Base-by-base conservation (phyloP, 1,140 invertebrate genomes). In the Diabrotica undecimpunctata region DNA sequence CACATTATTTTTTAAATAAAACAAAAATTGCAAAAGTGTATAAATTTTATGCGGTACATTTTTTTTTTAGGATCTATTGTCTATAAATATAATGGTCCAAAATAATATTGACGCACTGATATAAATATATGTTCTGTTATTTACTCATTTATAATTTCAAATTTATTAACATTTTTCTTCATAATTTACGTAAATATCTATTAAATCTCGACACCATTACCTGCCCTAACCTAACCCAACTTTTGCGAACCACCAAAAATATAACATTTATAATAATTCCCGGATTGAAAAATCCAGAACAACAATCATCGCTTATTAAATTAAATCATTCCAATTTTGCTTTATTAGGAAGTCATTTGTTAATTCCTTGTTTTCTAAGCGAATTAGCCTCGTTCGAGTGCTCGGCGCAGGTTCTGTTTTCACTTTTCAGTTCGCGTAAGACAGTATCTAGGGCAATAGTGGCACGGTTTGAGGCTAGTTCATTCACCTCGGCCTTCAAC, bases 401-500 rank as follows among this genome's bases (percentile, higher is more conserved):
- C 2, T 25, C 14, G 57, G 10, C 10, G 39, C 54, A 64, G 59
- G 63, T 63, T 54, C 39, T 60, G 68, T 75, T 77, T 77, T 77
- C 75, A 77, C 75, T 77, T 77, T 77, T 74, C 66, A 72, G 53
- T 65, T 56, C 13, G 56, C 55, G 64, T 50, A 62, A 36, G 9
- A 64, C 61, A 55, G 66, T 74, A 78, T 75, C 75, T 78, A 66
- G 75, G 76, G 69, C 77, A 75, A 62, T 35, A 61, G 56, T 53
- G n/a, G 54, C 70, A 62, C 65, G 14, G 10, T 50, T 46, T 61
- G 75, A 76, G 75, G 59, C 75, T 75, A 78, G 77, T 77, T 76
- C 77, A 70, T 77, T 78, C 72, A 75, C 72, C 72, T 70, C 68
- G 72, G 77, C 70, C 77, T 74, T 78, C 76, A 72, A 69, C 61